Evolutionary conservation across 2,888 invertebrate species (phyloP), one percentile per base, ranked within the genome.

Genomic region (Parthenolecanium corni): DNA sequence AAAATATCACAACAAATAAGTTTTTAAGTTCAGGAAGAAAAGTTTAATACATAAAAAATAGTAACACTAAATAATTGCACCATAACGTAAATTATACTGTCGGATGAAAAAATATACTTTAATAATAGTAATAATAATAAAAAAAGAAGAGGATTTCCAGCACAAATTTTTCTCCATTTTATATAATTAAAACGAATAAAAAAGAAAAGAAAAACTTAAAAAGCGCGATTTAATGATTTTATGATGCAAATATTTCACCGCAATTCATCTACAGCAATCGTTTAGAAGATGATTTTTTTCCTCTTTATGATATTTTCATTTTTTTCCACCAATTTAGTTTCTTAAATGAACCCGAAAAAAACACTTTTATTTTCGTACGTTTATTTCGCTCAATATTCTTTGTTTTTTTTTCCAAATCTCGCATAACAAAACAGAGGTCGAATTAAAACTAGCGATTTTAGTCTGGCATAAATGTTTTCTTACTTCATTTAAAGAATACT

Each of bases 11-110:
- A 38, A 38, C 61, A 36, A 61, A 51, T 61, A 61, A 16, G 51
- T 61, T 61, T 61, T 38, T 61, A 51, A 61, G 23, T 61, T 51
- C 61, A 18, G 49, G 61, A 61, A 61, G 61, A 61, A 61, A 49
- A 61, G 47, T 58, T 49, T 47, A 51, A 61, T 61, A 61, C 61
- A 61, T 49, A 61, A 51, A 61, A 49, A 49, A 61, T 49, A 61
- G 61, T 51, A 61, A 61, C 61, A 51, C 49, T 61, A 61, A 61
- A 61, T 61, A 61, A 61, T 61, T 61, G 61, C 61, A 61, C 61
- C 61, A 61, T 61, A 61, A 61, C 47, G 51, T 61, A 61, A 31
- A 61, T 21, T 38, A 51, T 61, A 61, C 51, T 61, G 61, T 61
- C 51, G 20, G 51, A 49, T 51, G 61, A 61, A 47, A 51, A 51